Conservation (phyloP, 2,113 vertebrate species). For the human (Homo sapiens) region GRCh38 chr15:44078001-44078500, state of each 20-base stretch:
- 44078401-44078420: slow-evolving; percentile 14
- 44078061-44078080: neutral
- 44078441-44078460: neutral
- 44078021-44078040: neutral
- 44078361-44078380: slow-evolving; percentile 6
- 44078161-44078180: neutral
- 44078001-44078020: neutral
- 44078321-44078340: neutral
- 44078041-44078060: slow-evolving; percentile 1
- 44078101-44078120: slow-evolving; percentile 11
- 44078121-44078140: neutral
- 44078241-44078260: neutral
- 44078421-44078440: neutral
- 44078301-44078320: neutral
- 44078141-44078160: neutral
- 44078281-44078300: neutral
- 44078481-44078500: neutral
- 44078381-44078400: slow-evolving; percentile 30
- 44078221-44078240: neutral
- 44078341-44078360: slow-evolving; percentile 6
- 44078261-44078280: neutral
- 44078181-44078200: neutral
- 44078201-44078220: slow-evolving; percentile 4
- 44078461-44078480: neutral
- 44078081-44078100: neutral